phyloP scores from a whole-genome alignment of 1,140 invertebrate genomes.

The Eumaeus atala region DNA sequence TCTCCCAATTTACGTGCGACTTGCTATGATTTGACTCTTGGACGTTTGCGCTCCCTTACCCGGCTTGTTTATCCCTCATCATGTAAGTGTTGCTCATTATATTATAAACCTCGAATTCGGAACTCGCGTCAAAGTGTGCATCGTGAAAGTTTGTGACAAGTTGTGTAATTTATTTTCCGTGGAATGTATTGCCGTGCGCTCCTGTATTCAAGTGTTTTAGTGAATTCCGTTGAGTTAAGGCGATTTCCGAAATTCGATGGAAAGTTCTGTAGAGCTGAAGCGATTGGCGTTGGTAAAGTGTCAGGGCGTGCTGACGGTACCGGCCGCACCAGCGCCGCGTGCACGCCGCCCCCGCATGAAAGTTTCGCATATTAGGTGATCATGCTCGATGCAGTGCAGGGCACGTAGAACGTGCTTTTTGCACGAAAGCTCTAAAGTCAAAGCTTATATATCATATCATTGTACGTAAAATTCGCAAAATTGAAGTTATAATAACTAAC shows the following conservation, averaged over 20 bases:
- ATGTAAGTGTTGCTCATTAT: constrained; percentile 72
- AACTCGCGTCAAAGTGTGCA: constrained; percentile 63
- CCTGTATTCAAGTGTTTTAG: constrained; percentile 31
- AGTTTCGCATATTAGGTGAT: constrained; percentile 48
- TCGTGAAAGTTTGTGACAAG: constrained; percentile 67
- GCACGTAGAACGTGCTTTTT: constrained; percentile 31
- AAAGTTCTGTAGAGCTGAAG: constrained; percentile 46
- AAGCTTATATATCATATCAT: no score
- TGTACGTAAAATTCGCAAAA: no score
- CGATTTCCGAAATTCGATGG: constrained; percentile 69
- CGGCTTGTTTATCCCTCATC: constrained; percentile 69
- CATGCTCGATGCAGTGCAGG: constrained; percentile 34
- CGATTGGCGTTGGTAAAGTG: constrained; percentile 39
- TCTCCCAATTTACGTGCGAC: constrained; percentile 65
- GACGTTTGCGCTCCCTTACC: constrained; percentile 65
- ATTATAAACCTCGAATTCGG: constrained; percentile 65
- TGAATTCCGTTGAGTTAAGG: constrained; percentile 36
- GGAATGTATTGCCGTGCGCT: constrained; percentile 23
- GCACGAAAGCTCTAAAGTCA: constrained; percentile 18
- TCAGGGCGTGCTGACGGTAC: constrained; percentile 29
- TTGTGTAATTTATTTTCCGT: constrained; percentile 40
- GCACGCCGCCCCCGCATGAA: constrained; percentile 42
- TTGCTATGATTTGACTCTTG: constrained; percentile 69
- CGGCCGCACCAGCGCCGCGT: constrained; percentile 38
- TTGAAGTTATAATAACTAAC: no score